Percentiles rank a stretch among this genome's conserved stretches.
These are phyloP conservation scores for Cyclargus thomasi DNA, from an alignment of 1,140 invertebrate genomes.

Conservation along the genomic window DNA sequence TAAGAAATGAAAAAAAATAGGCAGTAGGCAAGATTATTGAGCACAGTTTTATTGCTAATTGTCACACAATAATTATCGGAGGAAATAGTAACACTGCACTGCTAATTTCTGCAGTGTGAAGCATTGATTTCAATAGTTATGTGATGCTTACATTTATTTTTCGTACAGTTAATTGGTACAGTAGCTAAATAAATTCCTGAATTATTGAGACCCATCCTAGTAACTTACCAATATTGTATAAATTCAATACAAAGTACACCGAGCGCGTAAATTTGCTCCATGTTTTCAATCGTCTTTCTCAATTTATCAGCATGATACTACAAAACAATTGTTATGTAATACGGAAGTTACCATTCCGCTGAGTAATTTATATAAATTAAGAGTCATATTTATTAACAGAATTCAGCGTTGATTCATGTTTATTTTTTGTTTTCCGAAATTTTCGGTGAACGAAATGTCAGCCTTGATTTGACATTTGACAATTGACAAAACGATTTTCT, in stretches of 20 bases:
- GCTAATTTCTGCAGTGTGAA: no score
- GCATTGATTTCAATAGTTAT: no score
- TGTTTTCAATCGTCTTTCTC: slow-evolving; percentile 28
- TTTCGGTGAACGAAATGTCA: no score
- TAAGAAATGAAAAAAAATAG: not conserved
- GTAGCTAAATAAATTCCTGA: not conserved
- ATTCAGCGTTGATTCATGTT: no score
- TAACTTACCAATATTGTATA: slow-evolving; percentile 47
- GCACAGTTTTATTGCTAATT: not conserved
- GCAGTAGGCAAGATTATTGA: not conserved
- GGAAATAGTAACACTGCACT: no score
- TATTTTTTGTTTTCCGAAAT: no score
- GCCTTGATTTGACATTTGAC: no score
- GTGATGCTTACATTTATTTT: no score
- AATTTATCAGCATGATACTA: slow-evolving; percentile 14
- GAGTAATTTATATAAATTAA: no score
- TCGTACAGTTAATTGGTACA: not conserved
- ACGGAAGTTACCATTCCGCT: not conserved
- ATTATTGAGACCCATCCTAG: slow-evolving; percentile 16
- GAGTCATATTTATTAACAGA: no score
- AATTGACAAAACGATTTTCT: no score
- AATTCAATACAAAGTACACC: slow-evolving; percentile 46
- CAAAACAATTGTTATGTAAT: not conserved
- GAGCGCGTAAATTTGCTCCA: slow-evolving; percentile 54
- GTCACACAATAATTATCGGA: no score